Evolutionary conservation across 2,113 vertebrate genomes (phyloP), one percentile per base, ranked within the genome.

Genomic region (Lophochroa leadbeateri): DNA sequence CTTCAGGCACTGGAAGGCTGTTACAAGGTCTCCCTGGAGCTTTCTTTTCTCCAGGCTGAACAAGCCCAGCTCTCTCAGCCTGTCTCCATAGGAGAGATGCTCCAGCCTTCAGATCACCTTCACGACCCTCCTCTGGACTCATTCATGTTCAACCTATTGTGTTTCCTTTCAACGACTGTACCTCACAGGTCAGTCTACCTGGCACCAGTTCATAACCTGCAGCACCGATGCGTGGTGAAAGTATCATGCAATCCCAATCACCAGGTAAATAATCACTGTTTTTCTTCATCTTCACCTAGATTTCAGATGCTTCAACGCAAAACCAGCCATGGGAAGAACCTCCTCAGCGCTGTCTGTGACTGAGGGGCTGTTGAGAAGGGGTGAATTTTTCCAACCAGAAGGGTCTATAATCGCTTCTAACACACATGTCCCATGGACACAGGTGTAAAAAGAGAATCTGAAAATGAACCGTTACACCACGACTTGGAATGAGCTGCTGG

Each of bases 401-500:
- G 0, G 0, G 88, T 20, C 58, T 43, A 9, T 23, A 52, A 31
- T 44, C 0, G 0, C 35, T 60, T 28, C 58, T 52, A 80, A 49
- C 64, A 37, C 65, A 23, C 65, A 25, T 0, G 0, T 55, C 55
- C 82, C 4, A 0, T 8, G 82, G 53, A 50, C 27, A 33, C 79
- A 93, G 94, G 96, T 86, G 77, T 76, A 81, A 88, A 72, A 53
- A 57, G 78, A 86, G 88, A 88, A 53, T 64, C 84, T 65, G 83
- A 67, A 76, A 80, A 50, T 2, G 47, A 86, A 63, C 60, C 41
- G 43, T 93, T n/a, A 57, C 50, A 28, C 71, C 91, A 69, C 2
- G 4, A 25, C 83, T 46, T 2, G 2, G 31, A 71, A 20, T 3
- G 18, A 12, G 11, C 50, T 92, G 88, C 82, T n/a, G 18, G 31